Conservation (phyloP, 2,797 vertebrate genomes). For the Dicrostonyx torquatus region DNA sequence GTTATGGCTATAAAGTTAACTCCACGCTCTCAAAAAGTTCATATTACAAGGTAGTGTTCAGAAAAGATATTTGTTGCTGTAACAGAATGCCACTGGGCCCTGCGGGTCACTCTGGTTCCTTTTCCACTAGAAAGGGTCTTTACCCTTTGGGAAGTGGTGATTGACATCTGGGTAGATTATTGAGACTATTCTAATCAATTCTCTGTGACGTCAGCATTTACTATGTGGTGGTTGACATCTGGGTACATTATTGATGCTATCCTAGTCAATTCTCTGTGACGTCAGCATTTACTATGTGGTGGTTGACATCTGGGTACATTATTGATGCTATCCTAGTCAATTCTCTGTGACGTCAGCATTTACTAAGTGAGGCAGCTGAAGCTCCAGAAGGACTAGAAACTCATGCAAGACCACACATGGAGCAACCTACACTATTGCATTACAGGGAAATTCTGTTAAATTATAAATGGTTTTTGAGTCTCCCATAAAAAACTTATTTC, state of each 20-base stretch:
- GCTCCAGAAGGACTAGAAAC: background rate
- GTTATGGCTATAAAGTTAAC: slow-evolving; percentile 5
- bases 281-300: too few species aligned
- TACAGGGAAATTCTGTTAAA: background rate
- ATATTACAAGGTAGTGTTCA: background rate
- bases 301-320: background rate
- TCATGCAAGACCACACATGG: background rate
- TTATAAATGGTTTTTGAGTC: slow-evolving; percentile 21
- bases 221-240: background rate
- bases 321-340: background rate
- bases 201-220: too few species aligned
- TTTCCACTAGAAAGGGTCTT: background rate
- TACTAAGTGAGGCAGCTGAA: background rate
- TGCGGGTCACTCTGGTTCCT: background rate
- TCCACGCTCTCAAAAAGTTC: background rate
- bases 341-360: background rate
- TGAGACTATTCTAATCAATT: background rate
- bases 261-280: background rate
- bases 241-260: background rate
- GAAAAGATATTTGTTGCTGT: background rate
- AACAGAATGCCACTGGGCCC: background rate
- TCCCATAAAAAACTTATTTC: slow-evolving; percentile 11
- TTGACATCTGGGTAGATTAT: background rate
- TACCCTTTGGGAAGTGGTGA: background rate
- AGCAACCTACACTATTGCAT: background rate